Evolutionary conservation across 2,888 invertebrate genomes (phyloP).

Genomic region (Eurytoma californica): DNA sequence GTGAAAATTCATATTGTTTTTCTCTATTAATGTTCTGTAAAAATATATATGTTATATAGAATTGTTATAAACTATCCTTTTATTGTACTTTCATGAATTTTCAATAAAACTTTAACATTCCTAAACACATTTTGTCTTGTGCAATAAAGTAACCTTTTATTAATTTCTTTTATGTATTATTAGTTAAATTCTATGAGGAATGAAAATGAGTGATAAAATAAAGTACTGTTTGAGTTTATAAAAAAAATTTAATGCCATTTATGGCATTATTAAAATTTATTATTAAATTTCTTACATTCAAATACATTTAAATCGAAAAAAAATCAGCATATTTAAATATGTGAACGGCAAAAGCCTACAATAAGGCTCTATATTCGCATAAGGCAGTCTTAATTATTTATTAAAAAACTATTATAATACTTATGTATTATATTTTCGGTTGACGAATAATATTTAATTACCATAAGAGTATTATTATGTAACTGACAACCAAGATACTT

Average conservation of each 20-base stretch:
- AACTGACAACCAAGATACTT: too few species aligned
- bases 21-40: constrained; percentile 15
- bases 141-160: background rate
- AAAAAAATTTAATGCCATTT: constrained; percentile 38
- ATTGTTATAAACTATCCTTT: constrained; percentile 35
- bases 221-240: constrained; percentile 6
- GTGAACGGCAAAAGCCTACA: constrained; percentile 9
- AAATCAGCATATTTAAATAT: constrained; percentile 3
- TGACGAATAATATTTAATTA: too few species aligned
- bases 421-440: background rate
- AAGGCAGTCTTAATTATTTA: constrained; percentile 37
- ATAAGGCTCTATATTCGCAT: constrained; percentile 16
- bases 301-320: constrained; percentile 31
- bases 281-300: constrained; percentile 39
- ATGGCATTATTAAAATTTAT: constrained; percentile 39
- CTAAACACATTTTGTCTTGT: background rate
- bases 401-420: constrained; percentile 6
- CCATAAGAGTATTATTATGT: too few species aligned
- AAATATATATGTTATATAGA: constrained; percentile 12
- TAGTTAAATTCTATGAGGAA: too few species aligned
- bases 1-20: constrained; percentile 10
- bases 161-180: background rate
- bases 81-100: constrained; percentile 34
- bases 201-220: constrained; percentile 27
- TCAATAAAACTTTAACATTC: constrained; percentile 44